Evolutionary conservation across 1,140 invertebrate species (phyloP), one percentile per base, ranked within the genome.

Genomic region (Temnothorax curvispinosus): DNA sequence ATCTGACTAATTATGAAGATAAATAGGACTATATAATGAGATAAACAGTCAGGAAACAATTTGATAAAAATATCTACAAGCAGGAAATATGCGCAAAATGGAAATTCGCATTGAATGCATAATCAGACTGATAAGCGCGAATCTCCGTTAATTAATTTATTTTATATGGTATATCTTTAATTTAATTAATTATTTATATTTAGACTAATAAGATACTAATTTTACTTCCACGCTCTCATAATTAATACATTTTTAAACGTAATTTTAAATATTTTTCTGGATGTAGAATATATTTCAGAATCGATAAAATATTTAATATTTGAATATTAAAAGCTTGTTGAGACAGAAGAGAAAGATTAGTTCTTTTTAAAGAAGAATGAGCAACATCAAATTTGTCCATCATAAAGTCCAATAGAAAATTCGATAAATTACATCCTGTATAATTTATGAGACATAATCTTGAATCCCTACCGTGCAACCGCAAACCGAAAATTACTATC

Each of bases 51-150:
- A 58, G 80, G 80, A 84, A 84, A 50, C 1, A 38, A 32, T 47
- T 50, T 74, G 80, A 84, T 84, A 84, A n/a, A 84, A 50, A 50
- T 75, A 84, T 84, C 54, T 50, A 27, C 27, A 44, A 11, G 1
- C 50, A 60, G 69, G 54, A 75, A 75, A 74, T 62, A 60, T 74
- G 2, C 21, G 27, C n/a, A 38, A 84, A 74, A 65, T 44, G n/a
- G 35, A 82, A 74, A 2, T 35, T 74, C 27, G 27, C 27, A 38
- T 15, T 50, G 13, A 6, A 44, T 50, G 13, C 41, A 4, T 71
- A 71, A 69, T 58, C 32, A 47, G 27, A 50, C 3, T 47, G 8
- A 82, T 60, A 60, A 60, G 2, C 3, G 6, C 6, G 6, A 21
- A 74, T 84, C 15, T 72, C 13, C 2, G 32, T 35, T 72, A 38